phyloP scores from a whole-genome alignment of 2,888 invertebrate species.

The Pardosa pseudoannulata region DNA sequence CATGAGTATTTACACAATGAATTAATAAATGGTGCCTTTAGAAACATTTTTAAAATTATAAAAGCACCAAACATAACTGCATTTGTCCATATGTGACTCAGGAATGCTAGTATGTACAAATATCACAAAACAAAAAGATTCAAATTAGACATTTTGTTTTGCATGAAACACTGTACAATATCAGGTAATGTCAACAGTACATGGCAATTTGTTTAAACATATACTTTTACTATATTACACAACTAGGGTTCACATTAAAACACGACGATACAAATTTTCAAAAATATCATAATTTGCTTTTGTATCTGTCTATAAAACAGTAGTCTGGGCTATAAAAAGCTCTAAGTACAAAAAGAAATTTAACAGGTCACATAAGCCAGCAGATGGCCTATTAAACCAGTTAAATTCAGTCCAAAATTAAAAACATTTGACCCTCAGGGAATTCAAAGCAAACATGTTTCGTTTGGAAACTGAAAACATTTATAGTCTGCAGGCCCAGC shows the following conservation, averaged over 20 bases:
- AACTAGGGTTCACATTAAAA: conserved; percentile 54
- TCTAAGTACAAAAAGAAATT: conserved; percentile 9
- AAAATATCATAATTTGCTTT: conserved; percentile 34
- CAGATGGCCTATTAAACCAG: not conserved
- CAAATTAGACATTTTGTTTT: conserved; percentile 44
- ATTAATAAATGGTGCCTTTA: conserved; percentile 35
- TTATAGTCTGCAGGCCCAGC: conserved; percentile 49
- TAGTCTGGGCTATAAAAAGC: conserved; percentile 56
- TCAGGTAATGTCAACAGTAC: conserved; percentile 43
- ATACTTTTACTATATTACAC: conserved; percentile 20
- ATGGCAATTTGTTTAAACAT: conserved; percentile 37
- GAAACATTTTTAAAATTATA: conserved; percentile 43
- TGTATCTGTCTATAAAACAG: conserved; percentile 32
- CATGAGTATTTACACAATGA: conserved; percentile 63
- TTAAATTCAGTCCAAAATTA: conserved; percentile 12
- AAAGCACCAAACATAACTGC: conserved; percentile 44
- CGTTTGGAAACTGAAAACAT: not conserved
- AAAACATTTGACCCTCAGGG: not conserved
- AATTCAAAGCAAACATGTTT: not conserved
- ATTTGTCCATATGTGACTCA: conserved; percentile 29
- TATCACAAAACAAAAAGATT: conserved; percentile 31
- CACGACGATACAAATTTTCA: conserved; percentile 30
- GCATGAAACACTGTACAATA: conserved; percentile 57
- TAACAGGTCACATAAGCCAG: not conserved
- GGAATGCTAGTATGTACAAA: conserved; percentile 69